Evolutionary conservation across 2,113 vertebrate species (phyloP), one percentile per base, ranked within the genome.

Genomic region (Piprites chloris): DNA sequence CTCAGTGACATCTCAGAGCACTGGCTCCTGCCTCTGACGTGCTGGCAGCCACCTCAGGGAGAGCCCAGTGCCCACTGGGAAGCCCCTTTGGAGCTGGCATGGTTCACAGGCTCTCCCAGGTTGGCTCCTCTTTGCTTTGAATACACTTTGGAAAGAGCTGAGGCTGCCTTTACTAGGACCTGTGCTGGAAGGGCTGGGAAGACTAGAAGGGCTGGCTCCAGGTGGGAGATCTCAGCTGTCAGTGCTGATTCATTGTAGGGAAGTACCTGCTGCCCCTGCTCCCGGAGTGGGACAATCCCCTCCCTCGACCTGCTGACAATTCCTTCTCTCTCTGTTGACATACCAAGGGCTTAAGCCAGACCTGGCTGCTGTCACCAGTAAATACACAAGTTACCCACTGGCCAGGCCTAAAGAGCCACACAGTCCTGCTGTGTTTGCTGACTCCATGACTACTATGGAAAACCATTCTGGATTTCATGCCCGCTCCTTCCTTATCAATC

Each of bases 301-400:
- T 39, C 59, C 61, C 27, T 30, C 9, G 8, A 4, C 37, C 27
- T 9, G 18, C 27, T 3, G 61, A 37, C 27, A 13, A 41, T 41
- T 63, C 20, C 20, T 37, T 37, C 46, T 78, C 41, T 24, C 37
- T 74, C 30, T 20, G 13, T n/a, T 55, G 39, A 24, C 2, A 1
- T 18, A 49, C 63, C 44, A n/a, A 59, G 69, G 37, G 13, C 0
- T 80, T 19, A 28, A 44, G 69, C 55, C 72, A 71, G 59, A 37
- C 28, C 22, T 30, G 77, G 39, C 37, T 71, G 55, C 39, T 62
- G 42, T 56, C 69, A 24, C 9, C 6, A 53, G 37, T 23, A 52
- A 77, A 3, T 9, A 19, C 35, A 13, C 0, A 0, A 15, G 26
- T 35, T 17, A 14, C 8, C 8, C 32, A 2, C 22, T 0, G 1